Evolutionary conservation across 2,888 invertebrate species (phyloP), one percentile per base, ranked within the genome.

Genomic region (Coenonympha arcania): DNA sequence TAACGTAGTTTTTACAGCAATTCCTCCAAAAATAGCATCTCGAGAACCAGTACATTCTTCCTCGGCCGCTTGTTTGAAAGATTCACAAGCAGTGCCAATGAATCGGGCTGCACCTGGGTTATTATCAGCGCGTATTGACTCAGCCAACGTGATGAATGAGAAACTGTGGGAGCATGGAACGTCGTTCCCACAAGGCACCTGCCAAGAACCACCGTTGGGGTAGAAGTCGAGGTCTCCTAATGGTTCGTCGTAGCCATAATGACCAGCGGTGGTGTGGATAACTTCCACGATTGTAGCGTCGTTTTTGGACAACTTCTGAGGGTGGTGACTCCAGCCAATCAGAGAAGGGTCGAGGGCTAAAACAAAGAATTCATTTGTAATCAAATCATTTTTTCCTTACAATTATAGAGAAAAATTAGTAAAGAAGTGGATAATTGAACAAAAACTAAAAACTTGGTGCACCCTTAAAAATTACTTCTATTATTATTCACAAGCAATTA

Each of bases 291-390:
- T 52, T 0, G 1, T 54, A 4, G 84, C 87, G 28, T 73, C 83
- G 24, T 66, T 56, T 8, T 71, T 36, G 6, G 53, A 68, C 5
- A 87, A 60, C 1, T 61, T 67, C 0, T 79, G 66, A 1, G 78
- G 76, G 54, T 80, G 69, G 55, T 78, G 71, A n/a, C 73, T 74
- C 87, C 87, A 87, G 19, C 84, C 83, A 44, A 60, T 44, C 1
- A 83, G 58, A 2, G 87, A 76, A 2, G 87, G 87, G 58, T 87
- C 86, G 39, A 87, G 61, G 19, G 79, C 87, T 87, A 65, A 37
- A 63, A 48, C 26, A 19, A n/a, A 22, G n/a, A 31, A 8, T 15
- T 15, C 15, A 15, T 31, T 15, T 15, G 4, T 13, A n/a, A n/a
- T n/a, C n/a, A n/a, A n/a, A n/a, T n/a, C n/a, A n/a, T n/a, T n/a